Conservation (phyloP, 2,113 vertebrate genomes). For the Cavia aperea region DNA sequence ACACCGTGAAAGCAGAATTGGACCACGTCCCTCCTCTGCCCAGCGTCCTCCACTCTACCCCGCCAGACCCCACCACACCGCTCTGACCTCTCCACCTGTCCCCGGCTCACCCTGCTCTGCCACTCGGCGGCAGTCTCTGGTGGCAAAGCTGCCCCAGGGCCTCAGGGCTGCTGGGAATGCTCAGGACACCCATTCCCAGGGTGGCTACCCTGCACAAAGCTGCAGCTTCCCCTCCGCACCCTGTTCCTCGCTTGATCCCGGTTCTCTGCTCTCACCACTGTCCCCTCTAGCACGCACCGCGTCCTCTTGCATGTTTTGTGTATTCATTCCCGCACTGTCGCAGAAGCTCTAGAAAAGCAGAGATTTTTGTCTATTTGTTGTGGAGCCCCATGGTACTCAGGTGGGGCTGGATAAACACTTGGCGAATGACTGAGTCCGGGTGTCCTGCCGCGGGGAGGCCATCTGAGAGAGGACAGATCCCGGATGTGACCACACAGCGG, state of each 20-base stretch:
- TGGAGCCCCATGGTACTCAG: background rate
- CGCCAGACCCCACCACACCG: accelerated
- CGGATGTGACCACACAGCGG: too few species aligned
- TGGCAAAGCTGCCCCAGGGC: background rate
- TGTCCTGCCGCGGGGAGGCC: too few species aligned
- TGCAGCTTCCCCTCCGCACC: background rate
- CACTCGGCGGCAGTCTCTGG: background rate
- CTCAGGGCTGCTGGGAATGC: background rate
- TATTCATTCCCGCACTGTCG: background rate
- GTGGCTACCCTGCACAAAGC: background rate
- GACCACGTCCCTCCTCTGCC: background rate
- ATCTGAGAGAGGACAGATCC: accelerated
- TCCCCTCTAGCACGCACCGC: accelerated
- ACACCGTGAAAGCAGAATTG: background rate
- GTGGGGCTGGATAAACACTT: background rate
- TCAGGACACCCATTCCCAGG: background rate
- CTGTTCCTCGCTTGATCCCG: background rate
- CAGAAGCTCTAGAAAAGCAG: background rate
- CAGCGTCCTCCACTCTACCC: background rate
- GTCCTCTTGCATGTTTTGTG: background rate
- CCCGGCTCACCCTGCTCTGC: background rate
- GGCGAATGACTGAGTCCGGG: background rate
- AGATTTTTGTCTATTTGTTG: background rate
- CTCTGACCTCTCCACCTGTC: background rate
- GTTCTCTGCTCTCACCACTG: background rate